Evolutionary conservation across 2,888 invertebrate genomes (phyloP).

Genomic region (Lottia scabra): DNA sequence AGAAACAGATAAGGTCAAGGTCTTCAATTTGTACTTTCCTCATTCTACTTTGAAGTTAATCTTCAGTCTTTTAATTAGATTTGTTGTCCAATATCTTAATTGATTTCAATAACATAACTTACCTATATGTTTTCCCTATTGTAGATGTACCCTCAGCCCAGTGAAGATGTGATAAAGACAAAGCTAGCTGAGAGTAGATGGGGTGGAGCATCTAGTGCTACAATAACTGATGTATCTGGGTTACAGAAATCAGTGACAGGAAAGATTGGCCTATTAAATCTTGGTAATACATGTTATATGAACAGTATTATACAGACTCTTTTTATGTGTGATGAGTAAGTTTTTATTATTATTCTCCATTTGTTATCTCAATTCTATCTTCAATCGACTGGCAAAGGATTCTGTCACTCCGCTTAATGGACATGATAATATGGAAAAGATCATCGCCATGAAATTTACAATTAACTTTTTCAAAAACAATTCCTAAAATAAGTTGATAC

Average conservation of each 20-base stretch:
- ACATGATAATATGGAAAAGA: too few species aligned
- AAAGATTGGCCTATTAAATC: conserved; percentile 83
- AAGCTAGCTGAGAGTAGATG: conserved; percentile 52
- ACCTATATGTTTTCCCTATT: conserved; percentile 4
- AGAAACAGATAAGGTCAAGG: too few species aligned
- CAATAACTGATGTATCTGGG: conserved; percentile 9
- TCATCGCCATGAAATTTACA: too few species aligned
- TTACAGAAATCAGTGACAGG: conserved; percentile 63
- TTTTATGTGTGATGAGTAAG: conserved; percentile 80
- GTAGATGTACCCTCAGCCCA: conserved; percentile 56
- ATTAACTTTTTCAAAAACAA: too few species aligned
- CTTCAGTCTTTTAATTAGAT: neutral
- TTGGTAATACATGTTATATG: conserved; percentile 91
- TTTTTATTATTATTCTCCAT: conserved; percentile 4
- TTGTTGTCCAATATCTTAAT: neutral
- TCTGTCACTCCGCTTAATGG: too few species aligned
- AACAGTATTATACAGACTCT: conserved; percentile 88
- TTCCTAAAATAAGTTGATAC: too few species aligned
- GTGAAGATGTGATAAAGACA: conserved; percentile 45
- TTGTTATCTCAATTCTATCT: neutral
- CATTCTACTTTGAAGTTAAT: too few species aligned
- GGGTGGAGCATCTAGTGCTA: conserved; percentile 17
- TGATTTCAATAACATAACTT: neutral
- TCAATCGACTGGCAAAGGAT: neutral
- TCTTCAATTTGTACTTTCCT: neutral